Percentiles rank a stretch among this genome's conserved stretches.
Conservation (phyloP, 2,797 vertebrate species). For the Carcharodon carcharias region DNA sequence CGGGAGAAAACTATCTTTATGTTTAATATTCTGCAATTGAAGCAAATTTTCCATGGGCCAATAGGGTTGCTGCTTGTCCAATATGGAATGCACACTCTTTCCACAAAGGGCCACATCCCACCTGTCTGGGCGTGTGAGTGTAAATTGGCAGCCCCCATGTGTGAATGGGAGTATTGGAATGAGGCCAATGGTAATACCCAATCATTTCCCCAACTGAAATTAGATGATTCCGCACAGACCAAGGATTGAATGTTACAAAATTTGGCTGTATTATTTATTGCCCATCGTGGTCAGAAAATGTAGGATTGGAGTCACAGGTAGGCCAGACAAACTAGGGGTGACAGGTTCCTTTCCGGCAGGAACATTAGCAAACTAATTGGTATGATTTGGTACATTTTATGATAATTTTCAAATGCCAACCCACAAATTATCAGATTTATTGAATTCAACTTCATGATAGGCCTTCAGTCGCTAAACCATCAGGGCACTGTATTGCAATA, state of each 20-base stretch:
- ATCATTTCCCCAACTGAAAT: neutral
- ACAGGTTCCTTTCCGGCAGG: neutral
- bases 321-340: neutral
- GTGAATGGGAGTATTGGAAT: neutral
- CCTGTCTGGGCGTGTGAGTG: no score
- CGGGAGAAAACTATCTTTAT: neutral
- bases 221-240: neutral
- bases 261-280: neutral
- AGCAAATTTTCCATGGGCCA: neutral
- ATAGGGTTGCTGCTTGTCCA: neutral
- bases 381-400: neutral
- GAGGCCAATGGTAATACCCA: neutral
- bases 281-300: neutral
- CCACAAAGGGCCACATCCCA: neutral
- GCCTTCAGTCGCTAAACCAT: neutral
- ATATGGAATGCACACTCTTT: neutral
- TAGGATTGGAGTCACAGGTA: neutral
- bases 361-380: neutral
- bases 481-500: neutral
- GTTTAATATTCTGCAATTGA: neutral
- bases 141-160: neutral
- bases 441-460: no score
- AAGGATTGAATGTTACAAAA: neutral
- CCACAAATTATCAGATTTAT: neutral
- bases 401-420: neutral